Conservation (phyloP, 23 tunicate species). For the Styela plicata region DNA sequence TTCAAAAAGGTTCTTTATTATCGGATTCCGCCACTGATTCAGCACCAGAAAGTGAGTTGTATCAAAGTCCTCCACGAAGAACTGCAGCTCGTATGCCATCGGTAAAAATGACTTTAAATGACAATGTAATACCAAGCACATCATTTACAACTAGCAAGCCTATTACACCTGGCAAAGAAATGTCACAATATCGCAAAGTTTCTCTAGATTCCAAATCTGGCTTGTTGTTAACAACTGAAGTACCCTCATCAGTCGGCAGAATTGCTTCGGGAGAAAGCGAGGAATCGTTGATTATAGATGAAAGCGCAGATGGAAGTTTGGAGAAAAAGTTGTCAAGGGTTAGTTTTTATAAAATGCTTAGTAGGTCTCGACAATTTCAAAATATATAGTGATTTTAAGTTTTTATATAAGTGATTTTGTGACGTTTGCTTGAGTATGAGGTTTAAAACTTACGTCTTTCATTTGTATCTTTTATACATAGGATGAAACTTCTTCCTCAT, state of each 20-base stretch:
- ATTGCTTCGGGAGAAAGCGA: conserved; percentile 22
- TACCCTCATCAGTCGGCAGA: not conserved
- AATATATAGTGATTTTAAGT: too few species aligned
- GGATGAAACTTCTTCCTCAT: too few species aligned
- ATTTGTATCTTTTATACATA: not conserved
- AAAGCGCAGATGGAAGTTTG: conserved; percentile 15
- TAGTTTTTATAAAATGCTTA: too few species aligned
- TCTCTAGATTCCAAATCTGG: not conserved
- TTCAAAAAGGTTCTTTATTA: not conserved
- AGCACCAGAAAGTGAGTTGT: conserved; percentile 62
- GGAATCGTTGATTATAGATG: conserved; percentile 38
- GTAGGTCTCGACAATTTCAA: too few species aligned
- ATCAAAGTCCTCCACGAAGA: conserved; percentile 14
- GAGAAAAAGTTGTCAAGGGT: not conserved
- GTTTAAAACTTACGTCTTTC: too few species aligned
- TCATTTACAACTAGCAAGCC: not conserved
- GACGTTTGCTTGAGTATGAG: too few species aligned
- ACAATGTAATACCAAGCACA: not conserved
- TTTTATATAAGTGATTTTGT: too few species aligned
- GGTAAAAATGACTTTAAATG: not conserved
- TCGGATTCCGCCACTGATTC: conserved; percentile 84
- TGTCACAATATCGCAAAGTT: not conserved
- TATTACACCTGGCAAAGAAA: not conserved
- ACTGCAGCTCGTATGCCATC: conserved; percentile 5
- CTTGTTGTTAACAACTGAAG: not conserved